phyloP scores from a whole-genome alignment of 2,113 vertebrate genomes.

The Sinocyclocheilus anshuiensis region DNA sequence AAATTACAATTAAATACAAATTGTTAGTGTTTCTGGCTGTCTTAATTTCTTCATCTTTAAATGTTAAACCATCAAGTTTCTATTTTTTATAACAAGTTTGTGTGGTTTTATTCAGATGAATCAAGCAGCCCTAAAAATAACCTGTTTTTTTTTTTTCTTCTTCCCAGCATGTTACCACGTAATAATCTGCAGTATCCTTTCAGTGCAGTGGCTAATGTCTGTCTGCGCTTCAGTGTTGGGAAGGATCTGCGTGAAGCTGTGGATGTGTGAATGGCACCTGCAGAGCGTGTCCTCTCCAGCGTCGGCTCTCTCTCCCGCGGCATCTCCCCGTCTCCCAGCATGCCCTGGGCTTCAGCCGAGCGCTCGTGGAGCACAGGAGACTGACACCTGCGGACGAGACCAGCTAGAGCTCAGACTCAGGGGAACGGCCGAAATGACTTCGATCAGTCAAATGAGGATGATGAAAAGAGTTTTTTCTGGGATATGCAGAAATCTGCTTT shows the following conservation, averaged over 20 bases:
- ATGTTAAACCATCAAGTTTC: too few species aligned
- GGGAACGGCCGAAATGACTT: not conserved
- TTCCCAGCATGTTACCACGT: not conserved
- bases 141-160: not conserved
- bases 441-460: not conserved
- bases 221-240: not conserved
- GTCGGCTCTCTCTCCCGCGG: conserved; percentile 84
- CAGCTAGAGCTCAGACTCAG: not conserved
- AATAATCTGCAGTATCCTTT: not conserved
- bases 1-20: too few species aligned
- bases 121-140: not conserved
- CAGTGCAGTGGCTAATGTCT: not conserved
- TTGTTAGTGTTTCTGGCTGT: too few species aligned
- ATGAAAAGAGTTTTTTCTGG: not conserved
- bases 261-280: conserved; percentile 71
- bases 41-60: too few species aligned
- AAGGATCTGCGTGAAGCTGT: not conserved
- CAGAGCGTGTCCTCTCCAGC: conserved; percentile 83
- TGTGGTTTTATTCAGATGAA: not conserved
- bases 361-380: conserved; percentile 88
- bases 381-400: conserved; percentile 79
- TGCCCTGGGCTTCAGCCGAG: conserved; percentile 74
- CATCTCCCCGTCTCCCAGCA: conserved; percentile 79
- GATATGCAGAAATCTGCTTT: not conserved
- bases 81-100: too few species aligned